These are phyloP conservation scores for Nesospiza acunhae DNA, from an alignment of 2,113 vertebrate genomes.

Conservation along the genomic window DNA sequence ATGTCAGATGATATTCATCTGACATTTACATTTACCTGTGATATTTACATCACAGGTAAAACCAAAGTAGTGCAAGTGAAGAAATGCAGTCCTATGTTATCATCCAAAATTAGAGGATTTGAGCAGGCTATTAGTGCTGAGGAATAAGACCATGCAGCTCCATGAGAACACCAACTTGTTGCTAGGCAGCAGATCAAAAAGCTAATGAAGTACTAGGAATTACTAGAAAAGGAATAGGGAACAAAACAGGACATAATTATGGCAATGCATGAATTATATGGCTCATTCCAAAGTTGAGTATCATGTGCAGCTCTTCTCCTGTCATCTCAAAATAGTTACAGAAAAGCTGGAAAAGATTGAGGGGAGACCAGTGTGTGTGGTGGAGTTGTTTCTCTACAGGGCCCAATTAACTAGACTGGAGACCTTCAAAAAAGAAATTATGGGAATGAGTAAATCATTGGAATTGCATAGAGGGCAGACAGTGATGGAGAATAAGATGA, in stretches of 20 bases:
- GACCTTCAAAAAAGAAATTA: neutral
- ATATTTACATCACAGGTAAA: neutral
- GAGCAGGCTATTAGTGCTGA: neutral
- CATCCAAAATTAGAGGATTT: neutral
- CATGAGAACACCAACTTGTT: slow-evolving; percentile 15
- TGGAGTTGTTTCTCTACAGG: neutral
- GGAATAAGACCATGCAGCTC: neutral
- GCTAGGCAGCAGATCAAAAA: slow-evolving; percentile 48
- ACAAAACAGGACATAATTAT: neutral
- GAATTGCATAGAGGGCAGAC: neutral
- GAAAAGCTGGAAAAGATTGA: neutral
- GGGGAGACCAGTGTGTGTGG: neutral
- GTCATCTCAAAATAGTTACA: neutral
- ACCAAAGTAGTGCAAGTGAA: neutral
- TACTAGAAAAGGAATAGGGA: neutral
- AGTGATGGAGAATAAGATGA: neutral
- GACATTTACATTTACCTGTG: too few species aligned
- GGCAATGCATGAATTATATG: neutral
- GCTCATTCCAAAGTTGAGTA: neutral
- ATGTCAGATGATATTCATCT: neutral
- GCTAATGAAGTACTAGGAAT: neutral
- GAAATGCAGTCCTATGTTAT: neutral
- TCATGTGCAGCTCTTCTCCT: neutral
- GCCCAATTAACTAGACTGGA: neutral
- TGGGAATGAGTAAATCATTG: neutral